phyloP scores from a whole-genome alignment of 1,140 invertebrate species.

The Drosophila miranda region DNA sequence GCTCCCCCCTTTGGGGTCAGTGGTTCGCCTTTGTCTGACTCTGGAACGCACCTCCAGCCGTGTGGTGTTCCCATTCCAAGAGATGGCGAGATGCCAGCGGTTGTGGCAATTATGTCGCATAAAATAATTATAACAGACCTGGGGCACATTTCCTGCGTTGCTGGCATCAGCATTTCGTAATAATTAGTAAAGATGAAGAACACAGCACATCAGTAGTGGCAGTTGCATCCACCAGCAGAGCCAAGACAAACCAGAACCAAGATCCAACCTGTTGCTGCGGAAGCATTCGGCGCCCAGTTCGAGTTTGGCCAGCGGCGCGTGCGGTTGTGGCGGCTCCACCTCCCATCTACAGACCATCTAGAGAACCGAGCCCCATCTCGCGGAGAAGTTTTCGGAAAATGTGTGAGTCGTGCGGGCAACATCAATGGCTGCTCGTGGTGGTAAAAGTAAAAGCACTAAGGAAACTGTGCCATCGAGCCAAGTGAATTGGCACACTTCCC shows the following conservation, averaged over 20 bases:
- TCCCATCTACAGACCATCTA: background rate
- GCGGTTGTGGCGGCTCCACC: conserved; percentile 56
- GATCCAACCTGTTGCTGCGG: conserved; percentile 61
- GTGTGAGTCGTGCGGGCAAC: conserved; percentile 19
- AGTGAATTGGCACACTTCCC: conserved; percentile 40
- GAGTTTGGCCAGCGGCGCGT: conserved; percentile 69
- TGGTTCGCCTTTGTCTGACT: conserved; percentile 29
- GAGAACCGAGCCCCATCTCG: background rate
- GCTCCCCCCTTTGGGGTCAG: conserved; percentile 23
- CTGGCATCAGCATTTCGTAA: conserved; percentile 63
- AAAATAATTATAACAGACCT: conserved; percentile 70
- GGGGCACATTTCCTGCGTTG: conserved; percentile 72
- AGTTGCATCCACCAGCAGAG: conserved; percentile 12
- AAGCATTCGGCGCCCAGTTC: conserved; percentile 56
- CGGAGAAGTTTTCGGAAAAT: conserved; percentile 11
- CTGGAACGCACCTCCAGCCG: background rate
- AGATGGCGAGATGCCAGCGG: conserved; percentile 17
- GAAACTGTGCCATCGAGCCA: conserved; percentile 33
- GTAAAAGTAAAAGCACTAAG: conserved; percentile 25
- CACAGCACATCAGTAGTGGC: background rate
- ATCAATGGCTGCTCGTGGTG: background rate
- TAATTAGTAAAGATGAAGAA: conserved; percentile 62
- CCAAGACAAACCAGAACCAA: conserved; percentile 48
- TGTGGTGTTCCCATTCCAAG: conserved; percentile 40
- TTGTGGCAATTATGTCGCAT: conserved; percentile 74